phyloP scores from a whole-genome alignment of 2,797 vertebrate species.

The Streptopelia turtur region DNA sequence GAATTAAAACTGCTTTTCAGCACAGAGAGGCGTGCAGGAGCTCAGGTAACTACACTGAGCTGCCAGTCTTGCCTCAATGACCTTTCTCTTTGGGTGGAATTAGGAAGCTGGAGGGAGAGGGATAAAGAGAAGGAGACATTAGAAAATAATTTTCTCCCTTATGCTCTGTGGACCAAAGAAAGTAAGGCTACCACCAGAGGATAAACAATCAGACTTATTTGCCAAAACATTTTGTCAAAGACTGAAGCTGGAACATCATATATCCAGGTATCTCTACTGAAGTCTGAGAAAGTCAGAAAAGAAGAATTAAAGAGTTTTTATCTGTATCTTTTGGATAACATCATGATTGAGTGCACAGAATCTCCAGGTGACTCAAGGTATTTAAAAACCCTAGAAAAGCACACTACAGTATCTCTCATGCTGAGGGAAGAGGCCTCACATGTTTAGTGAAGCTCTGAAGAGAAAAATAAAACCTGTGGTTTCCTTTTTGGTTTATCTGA shows the following conservation, averaged over 20 bases:
- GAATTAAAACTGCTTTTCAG: background rate
- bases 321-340: background rate
- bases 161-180: background rate
- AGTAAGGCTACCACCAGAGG: background rate
- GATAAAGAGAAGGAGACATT: background rate
- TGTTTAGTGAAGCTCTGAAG: background rate
- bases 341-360: background rate
- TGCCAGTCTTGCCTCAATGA: background rate
- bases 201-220: background rate
- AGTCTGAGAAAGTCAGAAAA: background rate
- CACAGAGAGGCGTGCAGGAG: background rate
- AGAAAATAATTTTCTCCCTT: background rate
- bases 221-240: background rate
- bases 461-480: constrained; percentile 46
- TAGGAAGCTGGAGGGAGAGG: background rate
- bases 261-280: background rate
- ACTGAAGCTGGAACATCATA: background rate
- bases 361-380: background rate
- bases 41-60: background rate
- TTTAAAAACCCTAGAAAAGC: background rate
- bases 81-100: background rate
- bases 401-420: background rate
- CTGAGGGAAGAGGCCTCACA: background rate
- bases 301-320: background rate
- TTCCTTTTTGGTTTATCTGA: constrained; percentile 48